Base-by-base conservation (phyloP, 1,140 invertebrate species). In the Zaprionus nigranus region DNA sequence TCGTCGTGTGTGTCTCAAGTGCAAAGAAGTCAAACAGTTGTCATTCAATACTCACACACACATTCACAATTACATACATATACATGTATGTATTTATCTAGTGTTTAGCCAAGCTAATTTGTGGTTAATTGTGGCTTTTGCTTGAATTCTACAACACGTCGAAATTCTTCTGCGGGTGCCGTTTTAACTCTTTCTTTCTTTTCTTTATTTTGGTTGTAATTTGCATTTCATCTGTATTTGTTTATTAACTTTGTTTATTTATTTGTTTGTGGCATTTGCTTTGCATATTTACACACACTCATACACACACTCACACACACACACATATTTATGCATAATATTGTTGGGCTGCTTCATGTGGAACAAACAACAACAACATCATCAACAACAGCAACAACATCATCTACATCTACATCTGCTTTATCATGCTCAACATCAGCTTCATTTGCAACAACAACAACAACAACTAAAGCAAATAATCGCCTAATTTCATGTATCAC, bases 11-110 rank as follows among this genome's bases (percentile, higher is more conserved):
- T 72, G 53, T 73, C 49, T 71, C 85, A 87, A 88, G 84, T 75
- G 75, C 81, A 87, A 87, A 87, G 59, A 87, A 87, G 81, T 88
- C 74, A 87, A 88, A 87, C 70, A 78, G 69, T 75, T 81, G 62
- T 75, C 62, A 57, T 64, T 36, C 36, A 73, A 60, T 43, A 65
- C 26, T 43, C 20, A 38, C 43, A 60, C 3, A 40, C 26, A 26
- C 15, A 54, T 20, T 40, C 20, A 34, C 46, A 22, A 0, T 4
- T 5, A 5, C 38, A 58, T 53, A 64, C 34, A 46, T 34, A 43
- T 11, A 30, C 22, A 54, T 61, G 53, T 59, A 30, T 30, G 54
- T 59, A n/a, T 46, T 13, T 62, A 62, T 51, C 20, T 64, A 22
- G 43, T 66, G 28, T 62, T 38, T 61, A 57, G 38, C 51, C 54